phyloP scores from a whole-genome alignment of 2,888 invertebrate species.

The Drosophila anomalipes region DNA sequence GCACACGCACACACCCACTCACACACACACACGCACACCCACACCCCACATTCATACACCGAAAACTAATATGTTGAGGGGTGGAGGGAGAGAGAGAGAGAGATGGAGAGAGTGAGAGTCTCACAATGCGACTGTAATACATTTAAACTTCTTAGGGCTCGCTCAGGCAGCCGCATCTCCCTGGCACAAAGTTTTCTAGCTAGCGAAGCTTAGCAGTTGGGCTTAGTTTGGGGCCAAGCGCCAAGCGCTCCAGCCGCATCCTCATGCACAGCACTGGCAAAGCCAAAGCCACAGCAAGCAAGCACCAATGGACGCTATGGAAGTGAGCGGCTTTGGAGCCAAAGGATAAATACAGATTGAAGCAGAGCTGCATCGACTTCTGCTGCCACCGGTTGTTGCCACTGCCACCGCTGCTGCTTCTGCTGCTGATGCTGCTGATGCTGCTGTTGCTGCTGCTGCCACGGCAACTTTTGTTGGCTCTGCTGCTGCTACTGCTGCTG shows the following conservation, averaged over 20 bases:
- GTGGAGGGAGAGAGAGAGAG: conserved; percentile 1
- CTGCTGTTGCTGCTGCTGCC: conserved; percentile 19
- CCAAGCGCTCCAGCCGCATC: conserved; percentile 45
- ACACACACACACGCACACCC: background rate
- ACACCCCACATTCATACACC: background rate
- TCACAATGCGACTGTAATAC: conserved; percentile 55
- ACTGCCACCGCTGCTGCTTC: conserved; percentile 4
- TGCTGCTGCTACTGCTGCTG: conserved; percentile 44
- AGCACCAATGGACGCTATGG: conserved; percentile 41
- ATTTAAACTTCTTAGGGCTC: conserved; percentile 75
- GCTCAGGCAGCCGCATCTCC: conserved; percentile 41
- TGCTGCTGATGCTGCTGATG: conserved; percentile 10
- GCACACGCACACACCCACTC: conserved; percentile 19
- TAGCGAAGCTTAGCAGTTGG: conserved; percentile 54
- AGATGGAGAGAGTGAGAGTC: background rate
- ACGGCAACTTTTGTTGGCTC: conserved; percentile 66
- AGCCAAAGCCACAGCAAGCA: conserved; percentile 17
- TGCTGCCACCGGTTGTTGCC: conserved; percentile 32
- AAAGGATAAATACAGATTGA: conserved; percentile 80
- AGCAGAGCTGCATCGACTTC: conserved; percentile 72
- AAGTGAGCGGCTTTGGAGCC: conserved; percentile 51
- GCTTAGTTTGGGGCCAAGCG: conserved; percentile 34
- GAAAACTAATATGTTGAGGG: conserved; percentile 21
- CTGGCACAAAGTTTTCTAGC: conserved; percentile 53
- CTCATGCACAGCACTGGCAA: conserved; percentile 21